Evolutionary conservation across 2,888 invertebrate species (phyloP), one percentile per base, ranked within the genome.

Genomic region (Epirrhoe alternata): DNA sequence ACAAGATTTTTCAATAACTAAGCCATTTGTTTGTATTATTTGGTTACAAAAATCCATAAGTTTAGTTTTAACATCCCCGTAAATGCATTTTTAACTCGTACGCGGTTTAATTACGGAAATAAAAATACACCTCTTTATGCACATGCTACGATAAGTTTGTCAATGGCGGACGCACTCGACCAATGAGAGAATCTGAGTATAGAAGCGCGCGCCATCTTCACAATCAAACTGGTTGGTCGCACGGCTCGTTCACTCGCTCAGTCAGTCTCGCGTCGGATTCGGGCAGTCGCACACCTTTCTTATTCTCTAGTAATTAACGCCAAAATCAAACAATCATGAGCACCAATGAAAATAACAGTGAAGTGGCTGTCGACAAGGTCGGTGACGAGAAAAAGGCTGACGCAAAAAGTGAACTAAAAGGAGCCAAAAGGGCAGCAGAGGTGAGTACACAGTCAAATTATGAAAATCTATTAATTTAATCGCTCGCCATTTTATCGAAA

Each of bases 381-480:
- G 97, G 96, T 86, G 97, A 97, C 85, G 96, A 97, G 94, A 94
- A 94, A 86, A 93, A 95, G 77, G 96, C 78, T 76, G 82, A 97
- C 87, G 95, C 96, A 65, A 97, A 97, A 94, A 96, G 96, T 93
- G 97, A 97, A 87, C 94, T 97, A 86, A 97, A 97, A 94, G 97
- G 97, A 93, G 96, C 96, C 87, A 97, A 97, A 94, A 95, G 97
- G 94, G 95, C 97, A 94, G 97, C 97, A 84, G 97, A 97, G 95
- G 97, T 97, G 93, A 96, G 96, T 95, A 85, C 88, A 92, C 93
- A 92, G 90, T 92, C 86, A 86, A 81, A 82, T 69, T 83, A 83
- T 70, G 82, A 86, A 51, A 87, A 89, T 88, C 81, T 88, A 89
- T 90, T 90, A 86, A 82, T 87, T 83, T 86, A 87, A 88, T 89